Evolutionary conservation across 2,888 invertebrate genomes (phyloP).

Genomic region (Lochmaea crataegi): DNA sequence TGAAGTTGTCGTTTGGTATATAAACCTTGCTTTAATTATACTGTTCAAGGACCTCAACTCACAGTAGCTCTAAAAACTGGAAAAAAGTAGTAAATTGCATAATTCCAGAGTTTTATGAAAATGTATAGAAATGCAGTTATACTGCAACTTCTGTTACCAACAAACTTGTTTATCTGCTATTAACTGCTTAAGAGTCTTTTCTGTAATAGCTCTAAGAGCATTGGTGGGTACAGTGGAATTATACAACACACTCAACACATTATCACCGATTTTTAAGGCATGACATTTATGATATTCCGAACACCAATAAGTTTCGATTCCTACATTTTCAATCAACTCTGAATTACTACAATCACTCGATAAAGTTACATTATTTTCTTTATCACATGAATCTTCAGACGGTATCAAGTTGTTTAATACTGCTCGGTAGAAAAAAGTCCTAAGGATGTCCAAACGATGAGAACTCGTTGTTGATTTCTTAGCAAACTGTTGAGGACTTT

Average conservation of each 20-base stretch:
- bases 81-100: too few species aligned
- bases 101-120: too few species aligned
- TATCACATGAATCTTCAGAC: constrained; percentile 44
- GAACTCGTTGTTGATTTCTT: constrained; percentile 73
- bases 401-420: constrained; percentile 67
- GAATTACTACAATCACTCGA: constrained; percentile 38
- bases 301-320: constrained; percentile 82
- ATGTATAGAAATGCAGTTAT: not conserved
- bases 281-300: constrained; percentile 90
- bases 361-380: constrained; percentile 34
- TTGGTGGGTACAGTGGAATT: constrained; percentile 79
- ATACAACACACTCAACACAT: constrained; percentile 81
- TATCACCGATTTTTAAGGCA: constrained; percentile 73
- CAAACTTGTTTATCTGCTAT: constrained; percentile 75
- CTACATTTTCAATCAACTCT: constrained; percentile 54
- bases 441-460: constrained; percentile 77
- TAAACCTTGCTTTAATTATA: too few species aligned
- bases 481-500: constrained; percentile 71
- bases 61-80: too few species aligned
- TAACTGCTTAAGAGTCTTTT: constrained; percentile 73
- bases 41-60: too few species aligned
- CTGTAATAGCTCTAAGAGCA: constrained; percentile 79
- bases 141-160: constrained; percentile 67
- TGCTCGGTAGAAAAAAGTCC: constrained; percentile 80
- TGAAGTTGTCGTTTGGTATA: too few species aligned